Base-by-base conservation (phyloP, 2,113 vertebrate genomes). In the Grammomys surdaster region DNA sequence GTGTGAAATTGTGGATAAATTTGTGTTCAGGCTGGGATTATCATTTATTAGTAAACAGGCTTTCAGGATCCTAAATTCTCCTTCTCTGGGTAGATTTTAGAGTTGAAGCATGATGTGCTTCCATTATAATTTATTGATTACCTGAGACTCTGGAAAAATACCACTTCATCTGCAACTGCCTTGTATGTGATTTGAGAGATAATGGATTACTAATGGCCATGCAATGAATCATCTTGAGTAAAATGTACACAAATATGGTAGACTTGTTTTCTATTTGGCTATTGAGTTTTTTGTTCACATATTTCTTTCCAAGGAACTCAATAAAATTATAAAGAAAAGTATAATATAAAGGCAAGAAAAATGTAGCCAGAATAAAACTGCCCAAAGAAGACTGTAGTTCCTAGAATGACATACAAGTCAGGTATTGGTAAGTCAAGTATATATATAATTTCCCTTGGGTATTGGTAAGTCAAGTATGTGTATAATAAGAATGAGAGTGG, bases 171-270 rank as follows among this genome's bases (percentile, higher is more conserved):
- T 63, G 63, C 13, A 65, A n/a, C 43, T 77, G 69, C 43, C 95
- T 82, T 81, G 12, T 20, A 80, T 92, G 63, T 88, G 36, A 92
- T n/a, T 88, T 93, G 80, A 85, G 81, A 93, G 84, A 92, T 70
- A 90, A 90, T 75, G 48, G 24, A 88, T 58, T 58, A 63, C 69
- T 89, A 89, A 13, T 88, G 40, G 58, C 4, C 0, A n/a, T 70
- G 12, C 51, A 88, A 63, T 19, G 36, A 92, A 86, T 93, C 67
- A 78, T 84, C 43, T n/a, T 95, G 54, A 88, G 76, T 88, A 93
- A 94, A 91, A 80, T 28, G 28, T 1, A 81, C 5, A 78, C 56
- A 81, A 2, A 28, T 22, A 19, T 3, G 31, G 65, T 20, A 67
- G 26, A 80, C 63, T 54, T 69, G 54, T 81, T 88, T 93, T 96